phyloP scores from a whole-genome alignment of 1,140 invertebrate genomes.

The Bombus consobrinus region DNA sequence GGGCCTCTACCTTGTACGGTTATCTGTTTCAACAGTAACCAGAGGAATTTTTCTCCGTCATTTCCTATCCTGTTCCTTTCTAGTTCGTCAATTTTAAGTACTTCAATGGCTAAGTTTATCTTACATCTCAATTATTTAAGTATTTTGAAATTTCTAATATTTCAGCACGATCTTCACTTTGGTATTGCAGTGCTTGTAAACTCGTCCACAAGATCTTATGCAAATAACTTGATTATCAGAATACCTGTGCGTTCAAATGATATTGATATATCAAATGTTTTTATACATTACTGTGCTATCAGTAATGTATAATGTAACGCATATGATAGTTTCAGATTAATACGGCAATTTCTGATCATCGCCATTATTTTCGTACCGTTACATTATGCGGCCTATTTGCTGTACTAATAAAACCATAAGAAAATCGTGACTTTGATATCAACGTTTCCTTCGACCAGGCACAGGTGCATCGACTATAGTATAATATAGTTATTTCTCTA shows the following conservation, averaged over 20 bases:
- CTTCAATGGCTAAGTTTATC: no score
- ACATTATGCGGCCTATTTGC: neutral
- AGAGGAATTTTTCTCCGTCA: neutral
- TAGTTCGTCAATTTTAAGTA: no score
- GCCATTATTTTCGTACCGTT: constrained; percentile 17
- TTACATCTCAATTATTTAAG: no score
- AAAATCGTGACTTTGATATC: neutral
- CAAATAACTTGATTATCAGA: neutral
- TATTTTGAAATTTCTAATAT: no score
- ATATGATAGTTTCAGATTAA: no score
- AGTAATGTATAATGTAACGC: neutral
- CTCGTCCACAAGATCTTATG: neutral
- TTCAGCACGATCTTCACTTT: no score
- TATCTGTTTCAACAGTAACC: neutral
- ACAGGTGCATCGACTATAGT: neutral
- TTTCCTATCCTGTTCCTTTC: neutral
- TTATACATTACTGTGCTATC: neutral
- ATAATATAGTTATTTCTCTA: neutral
- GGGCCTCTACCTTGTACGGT: neutral
- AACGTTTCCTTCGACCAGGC: neutral
- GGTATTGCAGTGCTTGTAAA: neutral
- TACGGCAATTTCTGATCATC: neutral
- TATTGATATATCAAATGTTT: neutral
- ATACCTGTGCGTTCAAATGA: neutral
- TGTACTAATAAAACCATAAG: neutral